Evolutionary conservation across 1,140 invertebrate genomes (phyloP), one percentile per base, ranked within the genome.

Genomic region (Panagrolaimus sp.): DNA sequence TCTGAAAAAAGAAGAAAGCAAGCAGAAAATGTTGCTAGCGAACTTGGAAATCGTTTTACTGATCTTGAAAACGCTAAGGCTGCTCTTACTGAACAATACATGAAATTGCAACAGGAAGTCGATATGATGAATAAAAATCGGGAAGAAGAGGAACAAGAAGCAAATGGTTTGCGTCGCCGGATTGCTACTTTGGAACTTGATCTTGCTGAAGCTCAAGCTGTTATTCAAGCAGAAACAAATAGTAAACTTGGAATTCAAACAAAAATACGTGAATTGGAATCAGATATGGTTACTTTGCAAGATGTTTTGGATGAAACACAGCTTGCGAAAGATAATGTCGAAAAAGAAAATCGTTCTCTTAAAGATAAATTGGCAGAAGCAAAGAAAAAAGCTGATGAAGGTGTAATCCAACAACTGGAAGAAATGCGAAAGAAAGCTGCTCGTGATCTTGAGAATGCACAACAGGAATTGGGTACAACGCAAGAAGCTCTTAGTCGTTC

Each of bases 261-360:
- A 3, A 90, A 90, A 80, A 84, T 97, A 13, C 88, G 93, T 23
- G 90, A 92, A 76, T 82, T 93, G 5, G 92, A 96, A 83, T 90
- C 91, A 62, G 92, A 96, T 75, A 90, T 90, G 75, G 91, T 93
- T 70, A 86, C 88, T 63, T 84, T 96, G 1, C 87, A 90, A 67
- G 94, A 98, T 82, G 91, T 92, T 78, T 84, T 97, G 0, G 96
- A 98, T 72, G 96, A 98, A 80, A 92, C 96, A 78, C 92, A 96
- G 81, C 91, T 94, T 82, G 87, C 88, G 0, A 93, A 92, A 81
- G 89, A 89, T 74, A 89, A 89, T 71, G 84, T 92, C 14, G 91
- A 94, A 76, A 93, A 92, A 84, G 90, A 92, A 85, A 83, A 94
- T 13, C 84, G 87, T 16, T 87, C 87, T 25, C 81, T 92, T 0